These are phyloP conservation scores for Cerastis rubricosa DNA, from an alignment of 2,888 invertebrate species.

Conservation along the genomic window DNA sequence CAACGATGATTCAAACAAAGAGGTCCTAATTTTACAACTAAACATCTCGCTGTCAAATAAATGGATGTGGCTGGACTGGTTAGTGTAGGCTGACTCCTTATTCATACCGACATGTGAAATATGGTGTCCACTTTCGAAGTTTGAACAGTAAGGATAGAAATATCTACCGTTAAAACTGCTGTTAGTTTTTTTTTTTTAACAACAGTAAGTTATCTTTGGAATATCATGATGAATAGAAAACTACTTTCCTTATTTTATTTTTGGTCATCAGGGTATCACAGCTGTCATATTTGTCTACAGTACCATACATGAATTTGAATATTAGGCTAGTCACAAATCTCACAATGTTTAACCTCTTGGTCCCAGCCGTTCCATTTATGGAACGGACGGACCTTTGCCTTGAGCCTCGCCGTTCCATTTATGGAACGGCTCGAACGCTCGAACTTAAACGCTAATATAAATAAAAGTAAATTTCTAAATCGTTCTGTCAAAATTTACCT, in stretches of 20 bases:
- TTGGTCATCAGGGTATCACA: neutral
- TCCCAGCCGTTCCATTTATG: too few relatives aligned
- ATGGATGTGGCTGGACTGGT: slow-evolving; percentile 18
- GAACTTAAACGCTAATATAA: too few relatives aligned
- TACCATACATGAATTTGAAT: neutral
- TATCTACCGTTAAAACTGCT: slow-evolving; percentile 43
- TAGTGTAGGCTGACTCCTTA: slow-evolving; percentile 52
- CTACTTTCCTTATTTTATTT: neutral
- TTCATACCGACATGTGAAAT: slow-evolving; percentile 49
- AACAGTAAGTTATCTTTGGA: neutral
- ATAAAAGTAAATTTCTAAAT: too few relatives aligned
- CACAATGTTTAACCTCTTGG: too few relatives aligned
- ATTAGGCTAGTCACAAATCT: neutral
- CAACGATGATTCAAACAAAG: slow-evolving; percentile 40
- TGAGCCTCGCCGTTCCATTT: too few relatives aligned
- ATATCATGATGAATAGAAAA: neutral
- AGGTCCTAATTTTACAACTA: slow-evolving; percentile 40
- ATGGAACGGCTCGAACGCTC: too few relatives aligned
- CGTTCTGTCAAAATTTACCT: too few relatives aligned
- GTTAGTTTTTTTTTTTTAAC: slow-evolving; percentile 1
- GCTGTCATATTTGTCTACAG: neutral
- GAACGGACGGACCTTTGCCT: too few relatives aligned
- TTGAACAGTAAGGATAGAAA: slow-evolving; percentile 25
- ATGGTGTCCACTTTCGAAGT: slow-evolving; percentile 17
- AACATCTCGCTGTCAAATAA: slow-evolving; percentile 32